Base-by-base conservation (phyloP, 2,113 vertebrate species). In the Anhinga rufa region DNA sequence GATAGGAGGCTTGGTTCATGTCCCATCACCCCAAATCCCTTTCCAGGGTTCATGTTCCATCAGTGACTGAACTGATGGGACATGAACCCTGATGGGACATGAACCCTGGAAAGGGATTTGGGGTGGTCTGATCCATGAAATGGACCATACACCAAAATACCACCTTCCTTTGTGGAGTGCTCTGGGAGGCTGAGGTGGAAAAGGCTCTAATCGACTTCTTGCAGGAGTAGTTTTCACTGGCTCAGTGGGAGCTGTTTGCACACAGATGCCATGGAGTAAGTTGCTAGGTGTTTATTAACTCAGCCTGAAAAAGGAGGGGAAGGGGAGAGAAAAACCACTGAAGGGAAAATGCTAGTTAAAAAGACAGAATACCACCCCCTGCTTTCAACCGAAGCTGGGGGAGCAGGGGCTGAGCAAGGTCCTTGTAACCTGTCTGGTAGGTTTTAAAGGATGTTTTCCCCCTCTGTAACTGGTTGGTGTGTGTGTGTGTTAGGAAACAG, bases 221-320 rank as follows among this genome's bases (percentile, higher is more conserved):
- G 31, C 64, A 64, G 84, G 62, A 88, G 42, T 52, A 89, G 88
- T 92, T 89, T 91, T 89, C 84, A 28, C 54, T 80, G 81, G 70
- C 95, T 96, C 84, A 48, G 58, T 96, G 84, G 81, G 91, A 95
- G 77, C 86, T 96, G 81, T 96, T 96, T 95, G 89, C 92, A 96
- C 86, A 92, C 92, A 97, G 81, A 92, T 11, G 6, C 81, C 68
- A 18, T 14, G 22, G 74, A 95, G 49, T 55, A 75, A 91, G 77
- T 82, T 75, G 61, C 36, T 93, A 90, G 92, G 91, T 95, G 89
- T 92, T 97, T 95, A 92, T 95, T 96, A 95, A 96, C 88, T 92
- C 77, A 57, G 70, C 28, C 65, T 89, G 78, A 60, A 58, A 91
- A 88, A 92, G 64, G 84, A 95, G 74, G 62, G 57, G 62, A 91